A percentile compares a stretch with the other conserved stretches of the same genome.
Evolutionary conservation across 64 coral and sea anemone genomes (phyloP).

Genomic region (Astreopora myriophthalma): DNA sequence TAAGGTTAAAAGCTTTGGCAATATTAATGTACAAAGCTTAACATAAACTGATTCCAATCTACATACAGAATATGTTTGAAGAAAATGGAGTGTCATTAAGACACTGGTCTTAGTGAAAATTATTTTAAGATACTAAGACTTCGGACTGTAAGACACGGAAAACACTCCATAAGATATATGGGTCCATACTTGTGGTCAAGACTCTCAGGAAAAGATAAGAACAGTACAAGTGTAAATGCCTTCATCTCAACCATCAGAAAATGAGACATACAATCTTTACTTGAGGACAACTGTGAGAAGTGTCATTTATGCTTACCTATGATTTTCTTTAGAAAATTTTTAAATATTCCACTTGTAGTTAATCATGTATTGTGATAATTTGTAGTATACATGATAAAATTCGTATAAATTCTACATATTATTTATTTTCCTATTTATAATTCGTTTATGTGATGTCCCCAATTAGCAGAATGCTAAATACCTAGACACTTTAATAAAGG

Average conservation of each 20-base stretch:
- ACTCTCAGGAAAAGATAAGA: not conserved
- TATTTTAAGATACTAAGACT: not conserved
- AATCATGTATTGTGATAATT: too few species aligned
- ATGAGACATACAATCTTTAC: not conserved
- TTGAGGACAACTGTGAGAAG: not conserved
- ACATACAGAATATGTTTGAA: constrained; percentile 40
- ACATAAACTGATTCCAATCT: constrained; percentile 41
- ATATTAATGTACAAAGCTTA: constrained; percentile 69
- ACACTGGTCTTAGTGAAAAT: not conserved
- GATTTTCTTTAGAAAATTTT: too few species aligned
- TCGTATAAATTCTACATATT: not conserved
- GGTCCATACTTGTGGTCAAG: constrained; percentile 3
- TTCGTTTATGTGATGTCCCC: too few species aligned
- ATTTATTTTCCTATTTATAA: too few species aligned
- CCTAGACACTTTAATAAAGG: too few species aligned
- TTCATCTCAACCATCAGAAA: constrained; percentile 3
- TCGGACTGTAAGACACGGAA: not conserved
- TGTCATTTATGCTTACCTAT: not conserved
- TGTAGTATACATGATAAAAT: too few species aligned
- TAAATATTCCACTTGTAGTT: too few species aligned
- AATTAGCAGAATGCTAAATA: too few species aligned
- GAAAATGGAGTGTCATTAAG: not conserved
- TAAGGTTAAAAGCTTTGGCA: constrained; percentile 33
- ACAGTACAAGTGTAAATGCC: not conserved
- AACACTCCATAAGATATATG: not conserved